Percentiles rank a stretch among this genome's conserved stretches.
phyloP scores from a whole-genome alignment of 2,113 vertebrate species.

The Nematolebias whitei region DNA sequence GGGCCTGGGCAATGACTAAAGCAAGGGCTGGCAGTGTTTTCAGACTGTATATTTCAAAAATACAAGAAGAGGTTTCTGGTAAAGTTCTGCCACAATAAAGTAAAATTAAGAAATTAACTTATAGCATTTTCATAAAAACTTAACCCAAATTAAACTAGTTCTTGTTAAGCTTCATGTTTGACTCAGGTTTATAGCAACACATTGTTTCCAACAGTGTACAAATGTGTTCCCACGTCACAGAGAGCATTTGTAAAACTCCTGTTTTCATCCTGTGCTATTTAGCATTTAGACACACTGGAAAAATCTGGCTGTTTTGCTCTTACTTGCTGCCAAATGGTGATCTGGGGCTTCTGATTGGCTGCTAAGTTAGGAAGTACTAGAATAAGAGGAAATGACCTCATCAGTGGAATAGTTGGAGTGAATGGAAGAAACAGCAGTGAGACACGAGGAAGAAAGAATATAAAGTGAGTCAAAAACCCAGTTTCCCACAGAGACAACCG shows the following conservation, averaged over 20 bases:
- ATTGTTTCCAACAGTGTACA: not conserved
- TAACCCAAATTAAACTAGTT: constrained; percentile 27
- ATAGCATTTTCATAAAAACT: constrained; percentile 28
- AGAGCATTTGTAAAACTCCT: constrained; percentile 57
- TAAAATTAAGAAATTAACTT: constrained; percentile 16
- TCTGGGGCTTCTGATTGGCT: constrained; percentile 55
- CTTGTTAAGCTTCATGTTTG: constrained; percentile 21
- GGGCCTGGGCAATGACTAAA: constrained; percentile 39
- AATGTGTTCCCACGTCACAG: constrained; percentile 42
- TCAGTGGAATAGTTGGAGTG: constrained; percentile 58
- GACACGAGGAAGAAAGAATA: constrained; percentile 34
- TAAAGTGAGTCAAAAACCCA: constrained; percentile 38
- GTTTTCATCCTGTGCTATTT: constrained; percentile 56
- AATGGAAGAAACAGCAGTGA: constrained; percentile 38
- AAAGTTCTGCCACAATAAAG: constrained; percentile 7
- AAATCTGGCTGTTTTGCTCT: constrained; percentile 47
- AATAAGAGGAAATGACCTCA: constrained; percentile 72
- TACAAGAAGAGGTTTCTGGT: constrained; percentile 16
- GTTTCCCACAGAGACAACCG: constrained; percentile 37
- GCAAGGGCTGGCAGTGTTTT: constrained; percentile 68
- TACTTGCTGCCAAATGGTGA: constrained; percentile 50
- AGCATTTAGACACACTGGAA: constrained; percentile 37
- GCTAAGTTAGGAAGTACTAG: constrained; percentile 57
- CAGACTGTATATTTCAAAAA: constrained; percentile 23
- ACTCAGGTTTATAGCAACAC: no score